phyloP scores from a whole-genome alignment of 2,888 invertebrate genomes.

The Synanthedon vespiformis region DNA sequence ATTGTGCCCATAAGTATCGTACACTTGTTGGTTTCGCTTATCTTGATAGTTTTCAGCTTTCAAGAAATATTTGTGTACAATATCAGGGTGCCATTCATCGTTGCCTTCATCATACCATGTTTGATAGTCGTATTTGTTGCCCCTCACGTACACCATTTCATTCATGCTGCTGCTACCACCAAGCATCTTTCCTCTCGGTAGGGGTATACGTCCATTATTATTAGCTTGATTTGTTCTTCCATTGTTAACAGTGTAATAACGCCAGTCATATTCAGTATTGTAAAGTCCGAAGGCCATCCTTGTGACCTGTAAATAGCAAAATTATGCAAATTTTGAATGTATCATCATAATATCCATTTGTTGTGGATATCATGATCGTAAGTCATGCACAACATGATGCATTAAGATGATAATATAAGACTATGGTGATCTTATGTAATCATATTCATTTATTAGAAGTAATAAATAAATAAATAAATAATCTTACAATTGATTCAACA shows the following conservation, averaged over 20 bases:
- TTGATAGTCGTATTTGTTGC: conserved; percentile 58
- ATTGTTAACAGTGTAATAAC: conserved; percentile 83
- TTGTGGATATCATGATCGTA: too few species aligned
- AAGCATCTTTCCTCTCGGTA: conserved; percentile 74
- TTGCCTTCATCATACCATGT: conserved; percentile 68
- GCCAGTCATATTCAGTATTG: conserved; percentile 77
- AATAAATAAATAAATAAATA: background rate
- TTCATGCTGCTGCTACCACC: conserved; percentile 71
- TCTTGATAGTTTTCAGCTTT: conserved; percentile 60
- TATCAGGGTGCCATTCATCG: conserved; percentile 64
- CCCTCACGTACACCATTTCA: conserved; percentile 69
- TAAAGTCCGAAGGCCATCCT: conserved; percentile 9
- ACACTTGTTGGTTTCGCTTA: conserved; percentile 16
- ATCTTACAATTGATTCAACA: conserved; percentile 17
- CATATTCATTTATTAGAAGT: too few species aligned
- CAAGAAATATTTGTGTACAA: conserved; percentile 53
- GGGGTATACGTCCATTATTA: conserved; percentile 30
- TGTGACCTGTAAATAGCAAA: conserved; percentile 6
- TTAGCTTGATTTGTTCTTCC: conserved; percentile 77
- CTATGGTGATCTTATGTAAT: too few species aligned
- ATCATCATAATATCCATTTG: too few species aligned
- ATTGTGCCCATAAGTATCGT: conserved; percentile 34
- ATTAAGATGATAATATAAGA: too few species aligned
- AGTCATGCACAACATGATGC: too few species aligned
- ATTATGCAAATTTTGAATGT: too few species aligned